Base-by-base conservation (phyloP, 2,797 vertebrate genomes). In the Agapornis canus region DNA sequence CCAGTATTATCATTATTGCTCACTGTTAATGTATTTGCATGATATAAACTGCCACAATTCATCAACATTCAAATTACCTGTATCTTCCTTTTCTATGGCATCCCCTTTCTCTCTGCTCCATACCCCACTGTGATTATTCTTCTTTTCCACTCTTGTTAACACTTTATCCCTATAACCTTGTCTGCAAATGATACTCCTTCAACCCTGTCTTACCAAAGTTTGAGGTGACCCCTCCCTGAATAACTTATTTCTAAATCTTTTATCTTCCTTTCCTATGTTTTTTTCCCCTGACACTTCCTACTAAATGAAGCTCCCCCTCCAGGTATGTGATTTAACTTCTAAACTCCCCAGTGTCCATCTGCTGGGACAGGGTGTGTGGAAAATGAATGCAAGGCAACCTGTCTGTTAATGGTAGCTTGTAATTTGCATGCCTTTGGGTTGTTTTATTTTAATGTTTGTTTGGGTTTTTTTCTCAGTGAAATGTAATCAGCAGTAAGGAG, bases 311-410 rank as follows among this genome's bases (percentile, higher is more conserved):
- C 96, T 29, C 95, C 94, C 93, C 94, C 94, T 96, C 94, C 94
- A 96, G 96, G 95, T 97, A 97, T 94, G 96, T 96, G 92, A 75
- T 84, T 93, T 94, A 96, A 96, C 96, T 92, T 96, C 97, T 97
- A 94, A 96, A 97, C 92, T 91, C 91, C 95, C 81, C 81, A 32
- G 29, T 65, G 91, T 64, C 48, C 69, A 63, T 45, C 92, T 94
- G 81, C 85, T 76, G 82, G 86, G 65, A 81, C 43, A 17, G 54
- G 37, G 65, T 91, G 78, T 11, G 11, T 79, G 77, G 80, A 61
- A 95, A 86, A 80, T 31, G 45, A 92, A 89, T 43, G 22, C 43
- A 65, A 66, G 47, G 76, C 65, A 82, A 51, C 66, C 20, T 37
- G 49, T 63, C 72, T 79, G 32, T 68, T 75, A 70, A 90, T 17